These are phyloP conservation scores for Crotalus tigris DNA, from an alignment of 2,113 vertebrate genomes.

Conservation along the genomic window DNA sequence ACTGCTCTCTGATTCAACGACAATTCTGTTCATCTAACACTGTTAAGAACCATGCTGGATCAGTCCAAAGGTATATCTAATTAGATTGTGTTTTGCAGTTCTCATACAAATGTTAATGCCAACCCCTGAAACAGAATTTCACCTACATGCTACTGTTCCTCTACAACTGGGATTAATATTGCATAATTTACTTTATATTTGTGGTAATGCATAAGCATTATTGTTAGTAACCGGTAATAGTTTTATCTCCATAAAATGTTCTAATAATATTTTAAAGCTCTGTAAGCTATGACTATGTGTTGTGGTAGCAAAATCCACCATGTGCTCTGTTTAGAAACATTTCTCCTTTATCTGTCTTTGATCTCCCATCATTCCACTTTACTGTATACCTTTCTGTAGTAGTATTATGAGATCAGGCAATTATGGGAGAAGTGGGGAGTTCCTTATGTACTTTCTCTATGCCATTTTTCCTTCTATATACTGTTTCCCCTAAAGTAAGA, in stretches of 20 bases:
- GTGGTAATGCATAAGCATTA: neutral
- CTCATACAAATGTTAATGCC: neutral
- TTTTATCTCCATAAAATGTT: neutral
- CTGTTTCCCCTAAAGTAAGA: too few species aligned
- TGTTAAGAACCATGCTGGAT: neutral
- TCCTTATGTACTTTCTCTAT: neutral
- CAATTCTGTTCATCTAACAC: neutral
- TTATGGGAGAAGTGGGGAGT: neutral
- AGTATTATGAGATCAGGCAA: neutral
- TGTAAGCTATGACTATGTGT: neutral
- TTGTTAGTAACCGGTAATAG: neutral
- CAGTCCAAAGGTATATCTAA: neutral
- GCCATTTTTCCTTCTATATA: neutral
- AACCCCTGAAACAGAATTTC: neutral
- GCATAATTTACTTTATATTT: neutral
- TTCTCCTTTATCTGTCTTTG: neutral
- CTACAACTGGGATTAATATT: neutral
- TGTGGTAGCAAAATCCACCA: neutral
- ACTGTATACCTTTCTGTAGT: neutral
- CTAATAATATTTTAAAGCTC: neutral
- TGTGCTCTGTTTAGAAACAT: neutral
- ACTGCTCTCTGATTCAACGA: neutral
- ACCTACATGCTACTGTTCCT: neutral
- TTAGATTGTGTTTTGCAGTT: neutral
- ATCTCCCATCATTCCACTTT: neutral